Conservation (phyloP, 2,113 vertebrate genomes). For the Ciconia maguari region DNA sequence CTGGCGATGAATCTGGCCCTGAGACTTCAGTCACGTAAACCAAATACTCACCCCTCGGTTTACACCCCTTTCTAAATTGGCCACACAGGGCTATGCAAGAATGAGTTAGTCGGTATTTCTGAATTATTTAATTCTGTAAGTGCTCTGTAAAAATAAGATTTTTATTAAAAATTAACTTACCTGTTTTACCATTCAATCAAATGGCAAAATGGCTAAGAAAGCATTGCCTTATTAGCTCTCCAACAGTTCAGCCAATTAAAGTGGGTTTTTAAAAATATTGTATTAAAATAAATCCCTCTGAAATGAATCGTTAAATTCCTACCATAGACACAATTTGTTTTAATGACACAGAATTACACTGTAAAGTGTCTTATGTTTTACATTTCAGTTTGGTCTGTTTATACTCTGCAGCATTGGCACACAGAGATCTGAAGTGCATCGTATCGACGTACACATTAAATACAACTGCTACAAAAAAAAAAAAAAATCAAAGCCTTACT, state of each 20-base stretch:
- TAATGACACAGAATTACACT: not conserved
- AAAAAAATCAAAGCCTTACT: not conserved
- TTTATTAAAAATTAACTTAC: not conserved
- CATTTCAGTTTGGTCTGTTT: not conserved
- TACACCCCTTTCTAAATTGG: too few relatives aligned
- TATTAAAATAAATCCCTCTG: constrained; percentile 12
- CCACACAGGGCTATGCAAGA: not conserved
- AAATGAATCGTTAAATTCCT: not conserved
- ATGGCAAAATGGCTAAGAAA: not conserved
- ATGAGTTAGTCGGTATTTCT: not conserved
- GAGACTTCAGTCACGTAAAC: not conserved
- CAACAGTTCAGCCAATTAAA: not conserved
- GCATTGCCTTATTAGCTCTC: not conserved
- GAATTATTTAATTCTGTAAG: not conserved
- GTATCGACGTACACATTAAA: not conserved
- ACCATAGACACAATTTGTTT: not conserved
- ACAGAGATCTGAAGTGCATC: not conserved
- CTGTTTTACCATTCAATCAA: not conserved
- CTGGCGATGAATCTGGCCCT: not conserved
- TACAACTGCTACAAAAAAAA: not conserved
- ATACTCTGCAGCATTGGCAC: not conserved
- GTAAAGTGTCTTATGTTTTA: not conserved
- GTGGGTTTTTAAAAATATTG: not conserved
- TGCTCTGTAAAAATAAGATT: not conserved
- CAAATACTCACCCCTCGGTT: not conserved